Base-by-base conservation (phyloP, 2,113 vertebrate species). In the Entelurus aequoreus region DNA sequence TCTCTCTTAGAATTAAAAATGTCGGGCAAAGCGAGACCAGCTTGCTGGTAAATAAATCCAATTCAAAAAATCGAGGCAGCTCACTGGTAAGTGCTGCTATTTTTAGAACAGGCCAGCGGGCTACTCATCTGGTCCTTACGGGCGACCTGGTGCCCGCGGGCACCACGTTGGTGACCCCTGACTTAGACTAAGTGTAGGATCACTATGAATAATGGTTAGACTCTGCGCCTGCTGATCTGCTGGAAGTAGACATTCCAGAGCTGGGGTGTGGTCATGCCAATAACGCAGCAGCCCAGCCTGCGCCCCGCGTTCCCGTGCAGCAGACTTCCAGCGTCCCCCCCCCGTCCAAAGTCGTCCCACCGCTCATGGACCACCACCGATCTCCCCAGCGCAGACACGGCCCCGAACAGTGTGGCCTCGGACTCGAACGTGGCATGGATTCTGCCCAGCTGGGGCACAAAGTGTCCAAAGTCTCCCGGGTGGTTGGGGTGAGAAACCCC, bases 391-490 rank as follows among this genome's bases (percentile, higher is more conserved):
- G 93, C 81, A 3, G 94, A 92, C 44, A 88, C 37, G 0, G 78
- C 76, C 12, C 92, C 93, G 54, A 87, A 87, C 52, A 99, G 78
- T 0, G 90, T 91, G 11, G 93, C 93, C 0, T 14, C 48, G 1
- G 92, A 87, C 1, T 87, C 71, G 0, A 69, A 0, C 65, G 74
- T 72, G 37, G 76, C 77, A 38, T 54, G 75, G 63, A 99, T 88
- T 70, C 79, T 90, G 40, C 94, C 94, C 1, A 90, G 74, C 40
- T 79, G 84, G 15, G 92, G 75, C 0, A 47, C 28, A 75, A 97
- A 98, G 88, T 99, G 97, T 19, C 94, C 94, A 3, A 98, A 98
- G 83, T 99, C 97, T 36, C 97, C 96, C 0, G 94, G 95, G 80
- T 98, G 97, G 0, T 62, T 47, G 1, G 95, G 95, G 61, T 98